Percentiles rank a stretch among this genome's conserved stretches.
Conservation (phyloP, 2,113 vertebrate genomes). For the Pycnonotus jocosus region DNA sequence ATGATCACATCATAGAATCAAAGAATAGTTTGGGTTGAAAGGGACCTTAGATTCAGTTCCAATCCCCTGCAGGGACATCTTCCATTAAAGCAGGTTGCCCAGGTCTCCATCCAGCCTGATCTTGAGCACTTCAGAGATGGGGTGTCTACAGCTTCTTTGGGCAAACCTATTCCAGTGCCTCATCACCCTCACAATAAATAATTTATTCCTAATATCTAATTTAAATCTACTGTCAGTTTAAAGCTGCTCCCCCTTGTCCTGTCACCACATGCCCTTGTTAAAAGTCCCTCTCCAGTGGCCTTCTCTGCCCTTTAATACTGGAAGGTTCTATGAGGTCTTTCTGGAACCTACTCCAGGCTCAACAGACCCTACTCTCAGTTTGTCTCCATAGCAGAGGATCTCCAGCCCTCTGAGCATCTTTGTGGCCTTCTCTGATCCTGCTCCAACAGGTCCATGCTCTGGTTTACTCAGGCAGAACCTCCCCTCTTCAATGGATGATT, state of each 20-base stretch:
- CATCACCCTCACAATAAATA: background rate
- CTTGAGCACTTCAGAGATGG: background rate
- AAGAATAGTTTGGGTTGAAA: background rate
- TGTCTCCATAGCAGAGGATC: background rate
- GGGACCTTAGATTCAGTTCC: background rate
- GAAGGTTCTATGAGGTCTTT: background rate
- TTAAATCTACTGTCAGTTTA: background rate
- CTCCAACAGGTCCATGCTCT: background rate
- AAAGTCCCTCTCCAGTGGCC: background rate
- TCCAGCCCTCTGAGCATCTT: background rate
- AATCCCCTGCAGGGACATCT: background rate
- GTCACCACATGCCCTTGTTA: background rate
- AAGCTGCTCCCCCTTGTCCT: background rate
- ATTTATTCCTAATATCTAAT: background rate
- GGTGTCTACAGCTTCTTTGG: background rate
- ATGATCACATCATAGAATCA: background rate
- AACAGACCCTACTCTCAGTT: background rate
- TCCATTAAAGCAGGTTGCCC: background rate
- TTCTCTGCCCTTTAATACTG: background rate
- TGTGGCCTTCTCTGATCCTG: background rate
- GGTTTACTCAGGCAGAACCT: background rate
- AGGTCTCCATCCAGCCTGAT: background rate
- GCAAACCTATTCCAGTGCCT: background rate
- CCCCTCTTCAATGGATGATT: accelerated
- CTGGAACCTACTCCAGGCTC: background rate